Conservation (phyloP, 2,113 vertebrate species). For the Cygnus atratus region DNA sequence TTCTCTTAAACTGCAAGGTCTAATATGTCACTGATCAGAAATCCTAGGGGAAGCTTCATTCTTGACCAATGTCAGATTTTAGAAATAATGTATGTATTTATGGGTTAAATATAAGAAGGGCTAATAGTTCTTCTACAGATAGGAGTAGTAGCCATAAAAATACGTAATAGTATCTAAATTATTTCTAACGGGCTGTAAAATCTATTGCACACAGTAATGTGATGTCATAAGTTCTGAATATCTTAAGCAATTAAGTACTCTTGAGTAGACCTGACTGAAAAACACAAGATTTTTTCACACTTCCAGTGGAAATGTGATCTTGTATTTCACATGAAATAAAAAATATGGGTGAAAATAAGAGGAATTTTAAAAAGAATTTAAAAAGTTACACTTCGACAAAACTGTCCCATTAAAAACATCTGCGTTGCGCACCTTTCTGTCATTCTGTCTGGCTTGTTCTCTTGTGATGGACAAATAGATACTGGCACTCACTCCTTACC, state of each 20-base stretch:
- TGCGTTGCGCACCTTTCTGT: background rate
- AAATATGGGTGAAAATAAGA: background rate
- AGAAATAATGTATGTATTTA: background rate
- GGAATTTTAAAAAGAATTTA: background rate
- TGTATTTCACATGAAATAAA: background rate
- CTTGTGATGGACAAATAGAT: background rate
- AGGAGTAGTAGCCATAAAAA: background rate
- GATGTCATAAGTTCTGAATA: background rate
- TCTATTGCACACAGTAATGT: background rate
- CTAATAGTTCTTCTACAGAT: background rate
- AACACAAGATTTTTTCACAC: background rate
- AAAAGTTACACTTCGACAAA: background rate
- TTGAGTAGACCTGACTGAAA: background rate
- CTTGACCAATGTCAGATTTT: background rate
- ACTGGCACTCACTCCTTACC: background rate
- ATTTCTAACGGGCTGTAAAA: background rate
- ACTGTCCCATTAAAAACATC: background rate
- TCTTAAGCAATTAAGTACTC: background rate
- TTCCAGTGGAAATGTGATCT: background rate
- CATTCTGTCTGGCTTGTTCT: background rate
- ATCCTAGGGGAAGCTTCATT: background rate
- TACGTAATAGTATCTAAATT: background rate
- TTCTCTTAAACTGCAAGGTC: background rate
- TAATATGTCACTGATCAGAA: background rate
- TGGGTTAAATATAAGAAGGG: background rate